Percentiles rank a stretch among this genome's conserved stretches.
Evolutionary conservation across 2,113 vertebrate genomes (phyloP).

Genomic region (Microtus richardsoni): DNA sequence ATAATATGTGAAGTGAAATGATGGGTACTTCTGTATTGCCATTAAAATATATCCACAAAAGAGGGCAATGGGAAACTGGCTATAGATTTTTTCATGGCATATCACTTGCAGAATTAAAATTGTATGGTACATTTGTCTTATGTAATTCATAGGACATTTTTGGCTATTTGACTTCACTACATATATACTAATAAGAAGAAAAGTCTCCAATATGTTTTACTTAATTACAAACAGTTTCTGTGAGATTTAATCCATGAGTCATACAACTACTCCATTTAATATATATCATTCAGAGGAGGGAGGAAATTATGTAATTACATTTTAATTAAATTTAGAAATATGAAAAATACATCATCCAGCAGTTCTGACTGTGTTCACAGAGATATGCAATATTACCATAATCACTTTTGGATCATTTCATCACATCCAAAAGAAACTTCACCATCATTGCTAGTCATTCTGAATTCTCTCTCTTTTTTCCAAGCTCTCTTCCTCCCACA

Average conservation of each 20-base stretch:
- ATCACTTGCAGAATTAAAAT: constrained; percentile 2
- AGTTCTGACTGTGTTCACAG: neutral
- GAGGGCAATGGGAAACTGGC: neutral
- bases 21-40: neutral
- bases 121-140: neutral
- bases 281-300: neutral
- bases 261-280: neutral
- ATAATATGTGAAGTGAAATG: neutral
- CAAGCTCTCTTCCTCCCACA: rapidly evolving
- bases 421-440: neutral
- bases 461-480: neutral
- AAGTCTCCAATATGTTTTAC: neutral
- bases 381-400: neutral
- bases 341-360: neutral
- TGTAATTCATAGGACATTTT: neutral
- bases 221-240: neutral
- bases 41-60: constrained; percentile 34
- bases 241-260: neutral
- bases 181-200: neutral
- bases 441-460: neutral
- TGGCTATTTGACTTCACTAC: neutral
- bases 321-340: constrained; percentile 18
- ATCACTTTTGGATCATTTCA: neutral
- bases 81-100: neutral
- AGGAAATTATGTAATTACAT: neutral